Evolutionary conservation across 1,140 invertebrate genomes (phyloP).

Genomic region (Pantala flavescens): DNA sequence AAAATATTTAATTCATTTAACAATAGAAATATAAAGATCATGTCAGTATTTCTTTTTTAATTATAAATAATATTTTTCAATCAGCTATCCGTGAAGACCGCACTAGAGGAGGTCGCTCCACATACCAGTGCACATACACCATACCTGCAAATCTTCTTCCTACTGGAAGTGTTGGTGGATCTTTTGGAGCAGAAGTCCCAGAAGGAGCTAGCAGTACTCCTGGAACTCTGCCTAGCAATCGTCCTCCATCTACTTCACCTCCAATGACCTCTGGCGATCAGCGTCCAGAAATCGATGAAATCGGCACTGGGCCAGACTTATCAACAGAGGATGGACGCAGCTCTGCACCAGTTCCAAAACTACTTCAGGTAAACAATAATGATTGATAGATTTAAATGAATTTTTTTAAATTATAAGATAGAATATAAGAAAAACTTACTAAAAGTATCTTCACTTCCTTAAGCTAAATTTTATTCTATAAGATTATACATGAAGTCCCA

Average conservation of each 20-base stretch:
- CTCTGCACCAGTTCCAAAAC: conserved; percentile 35
- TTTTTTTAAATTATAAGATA: no score
- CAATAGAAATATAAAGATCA: no score
- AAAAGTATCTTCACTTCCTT: no score
- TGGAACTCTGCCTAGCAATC: background rate
- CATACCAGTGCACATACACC: conserved; percentile 87
- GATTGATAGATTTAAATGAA: background rate
- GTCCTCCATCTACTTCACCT: background rate
- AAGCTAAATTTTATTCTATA: no score
- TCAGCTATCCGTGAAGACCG: conserved; percentile 87
- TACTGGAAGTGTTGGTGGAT: conserved; percentile 37
- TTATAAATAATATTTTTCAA: no score
- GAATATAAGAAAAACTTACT: no score
- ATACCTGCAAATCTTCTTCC: conserved; percentile 54
- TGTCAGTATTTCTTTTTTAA: no score
- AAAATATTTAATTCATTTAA: no score
- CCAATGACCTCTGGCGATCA: conserved; percentile 22
- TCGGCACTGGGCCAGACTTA: background rate
- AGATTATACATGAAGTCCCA: no score
- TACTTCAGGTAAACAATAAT: conserved; percentile 39
- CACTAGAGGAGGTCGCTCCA: conserved; percentile 86
- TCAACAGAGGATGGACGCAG: background rate
- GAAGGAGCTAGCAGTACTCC: background rate
- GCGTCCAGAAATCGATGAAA: conserved; percentile 16
- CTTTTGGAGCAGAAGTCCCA: conserved; percentile 25